Evolutionary conservation across 1,140 invertebrate species (phyloP).

Genomic region (Zaprionus ornatus): DNA sequence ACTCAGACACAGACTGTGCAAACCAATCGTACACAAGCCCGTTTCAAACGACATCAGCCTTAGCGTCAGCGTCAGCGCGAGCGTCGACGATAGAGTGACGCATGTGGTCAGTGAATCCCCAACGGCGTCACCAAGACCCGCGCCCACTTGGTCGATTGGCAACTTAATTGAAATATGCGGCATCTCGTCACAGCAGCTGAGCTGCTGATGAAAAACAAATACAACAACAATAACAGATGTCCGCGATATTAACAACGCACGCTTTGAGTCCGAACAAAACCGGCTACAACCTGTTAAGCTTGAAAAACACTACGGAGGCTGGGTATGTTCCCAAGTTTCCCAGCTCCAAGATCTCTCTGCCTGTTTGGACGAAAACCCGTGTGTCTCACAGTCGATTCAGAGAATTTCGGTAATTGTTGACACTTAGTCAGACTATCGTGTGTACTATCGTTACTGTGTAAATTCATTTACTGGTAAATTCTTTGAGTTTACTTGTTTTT

Average conservation of each 20-base stretch:
- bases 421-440: background rate
- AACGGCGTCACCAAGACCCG: constrained; percentile 49
- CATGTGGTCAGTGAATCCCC: constrained; percentile 63
- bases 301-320: background rate
- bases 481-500: too few species aligned
- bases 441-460: background rate
- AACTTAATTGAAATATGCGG: constrained; percentile 49
- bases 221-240: constrained; percentile 19
- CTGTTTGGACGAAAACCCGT: background rate
- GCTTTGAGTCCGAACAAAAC: constrained; percentile 55
- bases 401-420: background rate
- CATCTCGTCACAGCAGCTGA: constrained; percentile 40
- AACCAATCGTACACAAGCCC: constrained; percentile 16
- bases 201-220: constrained; percentile 16
- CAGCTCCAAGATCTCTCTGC: background rate
- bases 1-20: constrained; percentile 26
- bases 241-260: constrained; percentile 46
- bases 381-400: background rate
- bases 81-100: constrained; percentile 46
- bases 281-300: constrained; percentile 66
- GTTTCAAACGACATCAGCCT: constrained; percentile 23
- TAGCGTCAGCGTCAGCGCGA: background rate
- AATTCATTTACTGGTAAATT: too few species aligned
- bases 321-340: background rate
- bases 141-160: constrained; percentile 43